phyloP scores from a whole-genome alignment of 2,113 vertebrate species.

The Lophura nycthemera region DNA sequence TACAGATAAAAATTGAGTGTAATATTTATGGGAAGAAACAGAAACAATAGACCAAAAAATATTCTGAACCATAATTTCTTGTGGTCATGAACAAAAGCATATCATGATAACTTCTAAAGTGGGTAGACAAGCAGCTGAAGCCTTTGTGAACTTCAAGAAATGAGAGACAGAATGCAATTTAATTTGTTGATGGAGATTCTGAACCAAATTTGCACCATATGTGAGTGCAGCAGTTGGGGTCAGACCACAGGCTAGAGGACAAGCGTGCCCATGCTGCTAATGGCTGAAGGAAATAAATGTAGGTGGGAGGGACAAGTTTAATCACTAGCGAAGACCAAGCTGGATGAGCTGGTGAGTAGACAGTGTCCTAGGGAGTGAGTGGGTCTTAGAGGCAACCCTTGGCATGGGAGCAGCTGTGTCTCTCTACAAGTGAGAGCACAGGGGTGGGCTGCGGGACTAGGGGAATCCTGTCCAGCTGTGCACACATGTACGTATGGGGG shows the following conservation, averaged over 20 bases:
- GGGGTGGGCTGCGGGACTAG: not conserved
- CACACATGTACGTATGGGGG: not conserved
- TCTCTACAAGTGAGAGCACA: not conserved
- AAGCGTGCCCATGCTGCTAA: not conserved
- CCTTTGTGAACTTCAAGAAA: not conserved
- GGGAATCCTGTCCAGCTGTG: not conserved
- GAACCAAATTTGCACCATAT: not conserved
- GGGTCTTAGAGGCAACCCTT: not conserved
- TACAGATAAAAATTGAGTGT: not conserved
- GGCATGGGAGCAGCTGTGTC: not conserved
- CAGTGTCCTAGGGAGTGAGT: not conserved
- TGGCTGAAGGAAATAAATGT: rapidly evolving
- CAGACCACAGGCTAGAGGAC: not conserved
- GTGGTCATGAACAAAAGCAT: not conserved
- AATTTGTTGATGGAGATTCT: not conserved
- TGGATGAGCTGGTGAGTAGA: rapidly evolving
- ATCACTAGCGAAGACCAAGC: not conserved
- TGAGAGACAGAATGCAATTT: not conserved
- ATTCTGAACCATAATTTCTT: not conserved
- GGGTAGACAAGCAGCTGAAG: not conserved
- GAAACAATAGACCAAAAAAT: not conserved
- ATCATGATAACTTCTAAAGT: not conserved
- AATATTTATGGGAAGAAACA: not conserved
- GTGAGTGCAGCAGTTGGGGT: not conserved
- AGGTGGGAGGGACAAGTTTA: too few relatives aligned